phyloP scores from a whole-genome alignment of 2,113 vertebrate genomes.

The Clarias macrocephalus region DNA sequence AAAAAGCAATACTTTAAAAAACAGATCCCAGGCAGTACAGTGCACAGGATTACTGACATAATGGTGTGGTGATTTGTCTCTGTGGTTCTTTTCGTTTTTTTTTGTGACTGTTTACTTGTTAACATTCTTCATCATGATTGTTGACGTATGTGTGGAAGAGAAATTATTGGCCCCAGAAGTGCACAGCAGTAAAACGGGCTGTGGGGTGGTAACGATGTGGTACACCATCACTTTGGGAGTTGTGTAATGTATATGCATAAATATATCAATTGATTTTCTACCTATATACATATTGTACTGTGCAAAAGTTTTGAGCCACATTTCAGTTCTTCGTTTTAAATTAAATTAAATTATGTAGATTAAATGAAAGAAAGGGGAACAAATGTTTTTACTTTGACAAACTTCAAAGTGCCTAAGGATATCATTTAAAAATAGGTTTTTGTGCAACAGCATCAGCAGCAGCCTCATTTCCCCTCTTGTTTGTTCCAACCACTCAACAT shows the following conservation, averaged over 20 bases:
- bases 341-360: too few species aligned
- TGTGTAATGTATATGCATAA: constrained; percentile 1
- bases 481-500: too few species aligned
- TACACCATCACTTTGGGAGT: constrained; percentile 6
- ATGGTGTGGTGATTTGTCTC: constrained; percentile 66
- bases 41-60: constrained; percentile 52
- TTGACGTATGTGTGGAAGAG: constrained; percentile 22
- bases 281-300: too few species aligned
- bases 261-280: too few species aligned
- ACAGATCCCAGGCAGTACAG: constrained; percentile 48
- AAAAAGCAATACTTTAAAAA: background rate
- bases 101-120: constrained; percentile 66
- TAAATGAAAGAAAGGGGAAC: too few species aligned
- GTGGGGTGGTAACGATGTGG: constrained; percentile 3
- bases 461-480: too few species aligned
- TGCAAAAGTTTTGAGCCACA: too few species aligned
- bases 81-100: constrained; percentile 56
- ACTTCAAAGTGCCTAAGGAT: too few species aligned
- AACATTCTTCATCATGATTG: constrained; percentile 65
- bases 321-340: too few species aligned
- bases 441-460: too few species aligned
- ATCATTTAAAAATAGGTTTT: too few species aligned
- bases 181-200: constrained; percentile 10
- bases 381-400: too few species aligned
- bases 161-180: constrained; percentile 49